Evolutionary conservation across 2,888 invertebrate species (phyloP).

Genomic region (Eurois occulta): DNA sequence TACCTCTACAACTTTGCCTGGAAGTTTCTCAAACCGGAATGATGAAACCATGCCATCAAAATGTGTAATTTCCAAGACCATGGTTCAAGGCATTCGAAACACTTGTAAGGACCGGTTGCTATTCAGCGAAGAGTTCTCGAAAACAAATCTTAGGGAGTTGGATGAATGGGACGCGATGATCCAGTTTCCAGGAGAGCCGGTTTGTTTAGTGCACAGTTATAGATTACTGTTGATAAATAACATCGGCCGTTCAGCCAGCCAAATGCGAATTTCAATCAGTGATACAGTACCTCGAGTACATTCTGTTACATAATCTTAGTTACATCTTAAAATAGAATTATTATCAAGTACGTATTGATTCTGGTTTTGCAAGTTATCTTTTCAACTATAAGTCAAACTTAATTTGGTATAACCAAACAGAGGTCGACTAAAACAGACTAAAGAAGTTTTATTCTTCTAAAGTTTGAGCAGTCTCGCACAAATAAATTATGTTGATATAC

Average conservation of each 20-base stretch:
- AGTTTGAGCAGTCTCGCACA: too few relatives aligned
- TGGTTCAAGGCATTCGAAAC: constrained; percentile 64
- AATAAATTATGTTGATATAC: too few relatives aligned
- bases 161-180: constrained; percentile 90
- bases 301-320: too few relatives aligned
- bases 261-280: neutral
- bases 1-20: neutral
- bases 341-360: neutral
- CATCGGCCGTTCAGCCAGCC: neutral
- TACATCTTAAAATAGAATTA: neutral
- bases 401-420: too few relatives aligned
- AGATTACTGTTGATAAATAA: neutral
- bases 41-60: neutral
- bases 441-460: too few relatives aligned
- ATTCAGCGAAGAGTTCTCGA: constrained; percentile 58
- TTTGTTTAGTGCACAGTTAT: constrained; percentile 74
- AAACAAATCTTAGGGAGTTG: constrained; percentile 68
- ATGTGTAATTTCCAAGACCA: constrained; percentile 32
- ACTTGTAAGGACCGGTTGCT: constrained; percentile 74
- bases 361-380: neutral
- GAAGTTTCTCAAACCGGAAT: accelerated
- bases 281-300: neutral
- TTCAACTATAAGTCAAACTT: neutral
- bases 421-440: too few relatives aligned
- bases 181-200: constrained; percentile 91